Conservation (phyloP, 2,888 invertebrate species). For the Acheta domesticus region DNA sequence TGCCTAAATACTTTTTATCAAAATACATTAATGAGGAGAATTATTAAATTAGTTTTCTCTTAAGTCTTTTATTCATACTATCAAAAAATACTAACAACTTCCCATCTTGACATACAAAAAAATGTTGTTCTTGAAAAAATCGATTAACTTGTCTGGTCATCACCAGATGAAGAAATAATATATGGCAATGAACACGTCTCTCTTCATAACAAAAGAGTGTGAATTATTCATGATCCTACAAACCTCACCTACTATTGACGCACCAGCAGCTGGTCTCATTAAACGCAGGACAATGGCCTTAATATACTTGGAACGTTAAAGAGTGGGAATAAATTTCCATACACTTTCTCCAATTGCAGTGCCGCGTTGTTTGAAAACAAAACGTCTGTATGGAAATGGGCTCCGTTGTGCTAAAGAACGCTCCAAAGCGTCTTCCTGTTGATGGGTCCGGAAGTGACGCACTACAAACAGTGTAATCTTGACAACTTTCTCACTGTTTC, state of each 20-base stretch:
- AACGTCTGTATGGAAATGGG: conserved; percentile 7
- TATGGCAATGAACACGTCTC: conserved; percentile 7
- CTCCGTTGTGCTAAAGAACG: neutral
- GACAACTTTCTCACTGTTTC: neutral
- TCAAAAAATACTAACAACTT: neutral
- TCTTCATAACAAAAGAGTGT: conserved; percentile 18
- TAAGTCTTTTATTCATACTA: no score
- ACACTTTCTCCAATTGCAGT: conserved; percentile 3
- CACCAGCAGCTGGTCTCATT: neutral
- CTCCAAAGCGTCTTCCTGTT: neutral
- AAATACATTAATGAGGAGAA: no score
- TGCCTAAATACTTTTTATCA: no score
- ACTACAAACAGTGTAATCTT: neutral
- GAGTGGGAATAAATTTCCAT: no score
- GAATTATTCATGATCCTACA: neutral
- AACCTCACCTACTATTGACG: neutral
- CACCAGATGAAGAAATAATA: conserved; percentile 12
- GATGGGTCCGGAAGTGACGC: neutral
- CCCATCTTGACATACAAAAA: neutral
- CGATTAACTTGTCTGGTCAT: neutral
- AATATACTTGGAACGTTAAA: no score
- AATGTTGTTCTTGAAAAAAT: neutral
- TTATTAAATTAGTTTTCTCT: no score
- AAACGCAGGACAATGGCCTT: neutral
- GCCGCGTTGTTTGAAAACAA: neutral